phyloP scores from a whole-genome alignment of 2,797 vertebrate genomes.

The Varecia variegata region DNA sequence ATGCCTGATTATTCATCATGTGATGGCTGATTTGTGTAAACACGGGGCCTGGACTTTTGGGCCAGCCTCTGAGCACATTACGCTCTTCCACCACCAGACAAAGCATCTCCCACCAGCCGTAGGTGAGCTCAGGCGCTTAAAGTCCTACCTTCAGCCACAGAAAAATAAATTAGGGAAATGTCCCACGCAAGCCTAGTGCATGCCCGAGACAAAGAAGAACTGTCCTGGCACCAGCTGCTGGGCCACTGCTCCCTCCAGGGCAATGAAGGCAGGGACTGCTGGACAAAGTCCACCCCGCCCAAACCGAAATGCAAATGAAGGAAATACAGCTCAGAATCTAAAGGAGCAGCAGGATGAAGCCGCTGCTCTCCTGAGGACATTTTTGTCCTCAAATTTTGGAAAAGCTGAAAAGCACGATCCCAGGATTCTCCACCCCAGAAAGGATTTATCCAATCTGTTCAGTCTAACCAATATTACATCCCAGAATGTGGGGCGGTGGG shows the following conservation, averaged over 20 bases:
- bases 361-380: neutral
- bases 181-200: neutral
- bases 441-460: neutral
- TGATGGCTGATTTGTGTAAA: neutral
- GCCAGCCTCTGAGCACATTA: neutral
- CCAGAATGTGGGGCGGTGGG: neutral
- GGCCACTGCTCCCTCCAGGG: neutral
- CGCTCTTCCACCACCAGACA: neutral
- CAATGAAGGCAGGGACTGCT: neutral
- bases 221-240: neutral
- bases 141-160: neutral
- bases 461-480: neutral
- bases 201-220: neutral
- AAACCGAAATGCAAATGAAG: neutral
- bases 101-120: neutral
- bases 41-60: neutral
- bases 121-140: neutral
- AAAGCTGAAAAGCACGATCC: slow-evolving; percentile 15
- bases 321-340: neutral
- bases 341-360: neutral
- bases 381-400: neutral
- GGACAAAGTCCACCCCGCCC: neutral
- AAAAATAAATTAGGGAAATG: neutral
- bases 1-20: neutral
- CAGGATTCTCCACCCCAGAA: neutral